Base-by-base conservation (phyloP, 1,140 invertebrate genomes). In the Wasmannia auropunctata region DNA sequence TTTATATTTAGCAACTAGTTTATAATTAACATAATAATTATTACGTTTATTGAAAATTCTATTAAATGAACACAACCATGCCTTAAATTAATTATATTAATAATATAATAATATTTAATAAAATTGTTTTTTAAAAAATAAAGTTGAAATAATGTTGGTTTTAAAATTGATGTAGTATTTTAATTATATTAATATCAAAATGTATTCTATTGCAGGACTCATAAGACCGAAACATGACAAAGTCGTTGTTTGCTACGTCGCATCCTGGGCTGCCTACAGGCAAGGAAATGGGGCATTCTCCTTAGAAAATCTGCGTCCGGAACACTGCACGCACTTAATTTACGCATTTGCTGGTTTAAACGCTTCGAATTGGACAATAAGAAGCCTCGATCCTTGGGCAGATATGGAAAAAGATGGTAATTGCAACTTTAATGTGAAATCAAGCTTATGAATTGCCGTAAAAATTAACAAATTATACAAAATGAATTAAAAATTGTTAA, bases 291-390 rank as follows among this genome's bases (percentile, higher is more conserved):
- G 97, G 1, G 95, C 96, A 62, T 98, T 97, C 92, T 93, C 95
- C 0, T 93, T 97, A 22, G 96, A 97, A 28, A 95, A 98, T 92
- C 95, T 99, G 43, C 97, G 97, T 77, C 97, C 98, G 0, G 96
- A 95, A 8, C 95, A 98, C 16, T 99, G 98, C 92, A 98, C 98
- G 0, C 98, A 99, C 92, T 94, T 98, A 11, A 97, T 99, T 25
- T 99, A 99, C 91, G 96, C 98, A 5, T 99, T 99, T 93, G 98
- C 97, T 16, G 98, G 98, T 0, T 93, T 98, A 14, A 96, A 98
- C 89, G 95, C 95, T 2, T 94, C 93, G 0, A 95, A 96, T 0
- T 96, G 96, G 87, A 96, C 95, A n/a, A 97, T 98, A 51, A 96
- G 96, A 72, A 95, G 95, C 65, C 92, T 96, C 0, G 98, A 98